phyloP scores from a whole-genome alignment of 2,797 vertebrate genomes.

The Crypturellus tataupa region DNA sequence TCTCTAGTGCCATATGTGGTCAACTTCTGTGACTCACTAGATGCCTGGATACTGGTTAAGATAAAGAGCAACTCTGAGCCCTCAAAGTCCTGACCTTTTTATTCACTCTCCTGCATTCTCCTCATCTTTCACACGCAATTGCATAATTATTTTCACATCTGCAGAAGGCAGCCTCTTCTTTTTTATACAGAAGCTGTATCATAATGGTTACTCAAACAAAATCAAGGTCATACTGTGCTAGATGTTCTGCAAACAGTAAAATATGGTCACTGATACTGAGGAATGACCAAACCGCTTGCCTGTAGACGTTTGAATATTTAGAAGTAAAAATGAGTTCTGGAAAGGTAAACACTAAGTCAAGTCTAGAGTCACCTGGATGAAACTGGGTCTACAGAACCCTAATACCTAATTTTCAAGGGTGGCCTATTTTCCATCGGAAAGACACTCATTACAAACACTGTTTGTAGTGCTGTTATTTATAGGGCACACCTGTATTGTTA shows the following conservation, averaged over 20 bases:
- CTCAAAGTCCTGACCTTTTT: neutral
- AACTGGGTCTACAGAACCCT: neutral
- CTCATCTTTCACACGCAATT: neutral
- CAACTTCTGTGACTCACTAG: neutral
- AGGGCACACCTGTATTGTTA: neutral
- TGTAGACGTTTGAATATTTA: neutral
- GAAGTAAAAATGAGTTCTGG: neutral
- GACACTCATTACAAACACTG: neutral
- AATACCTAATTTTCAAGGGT: neutral
- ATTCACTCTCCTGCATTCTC: neutral
- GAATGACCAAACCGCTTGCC: neutral
- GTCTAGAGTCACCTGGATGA: neutral
- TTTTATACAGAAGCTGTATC: neutral
- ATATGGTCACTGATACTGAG: neutral
- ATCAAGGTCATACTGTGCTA: neutral
- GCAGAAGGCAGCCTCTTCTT: neutral
- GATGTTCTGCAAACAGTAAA: neutral
- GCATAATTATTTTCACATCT: neutral
- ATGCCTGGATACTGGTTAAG: neutral
- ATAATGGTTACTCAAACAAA: neutral
- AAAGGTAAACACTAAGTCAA: slow-evolving; percentile 3
- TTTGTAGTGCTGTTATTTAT: neutral
- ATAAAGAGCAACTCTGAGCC: neutral
- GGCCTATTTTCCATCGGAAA: neutral
- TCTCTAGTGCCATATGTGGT: neutral